Conservation (phyloP, 2,797 vertebrate genomes). For the Neoniphon sammara region DNA sequence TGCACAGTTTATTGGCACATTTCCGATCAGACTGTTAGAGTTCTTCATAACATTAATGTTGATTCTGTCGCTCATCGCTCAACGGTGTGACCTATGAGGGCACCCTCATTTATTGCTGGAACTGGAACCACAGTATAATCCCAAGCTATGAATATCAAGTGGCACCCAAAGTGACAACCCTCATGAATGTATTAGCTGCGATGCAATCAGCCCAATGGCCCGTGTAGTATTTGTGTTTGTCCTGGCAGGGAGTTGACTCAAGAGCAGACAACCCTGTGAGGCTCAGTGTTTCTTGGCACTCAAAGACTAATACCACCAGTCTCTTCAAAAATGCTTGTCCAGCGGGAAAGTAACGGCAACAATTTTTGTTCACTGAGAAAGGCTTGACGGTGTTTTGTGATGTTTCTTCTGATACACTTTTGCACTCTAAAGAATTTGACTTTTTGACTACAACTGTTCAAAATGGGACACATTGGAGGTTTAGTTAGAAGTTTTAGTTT, state of each 20-base stretch:
- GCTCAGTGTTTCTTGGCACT: conserved; percentile 1
- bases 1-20: not conserved
- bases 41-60: conserved; percentile 14
- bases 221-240: conserved; percentile 29
- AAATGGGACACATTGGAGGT: no score
- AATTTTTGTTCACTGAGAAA: conserved; percentile 6
- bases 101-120: conserved; percentile 47
- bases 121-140: conserved; percentile 33
- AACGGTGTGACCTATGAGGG: conserved; percentile 45
- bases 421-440: not conserved
- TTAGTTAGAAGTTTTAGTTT: no score
- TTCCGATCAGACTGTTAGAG: conserved; percentile 2
- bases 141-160: conserved; percentile 60
- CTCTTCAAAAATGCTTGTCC: conserved; percentile 6
- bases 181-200: conserved; percentile 47
- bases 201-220: conserved; percentile 52
- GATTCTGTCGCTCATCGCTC: not conserved
- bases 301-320: not conserved
- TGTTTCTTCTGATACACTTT: not conserved
- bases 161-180: conserved; percentile 50
- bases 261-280: conserved; percentile 22
- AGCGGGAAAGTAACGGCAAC: not conserved
- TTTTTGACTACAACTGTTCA: not conserved
- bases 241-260: conserved; percentile 18
- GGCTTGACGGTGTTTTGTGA: conserved; percentile 4